Evolutionary conservation across 2,113 vertebrate species (phyloP).

Genomic region (Rhea americana): DNA sequence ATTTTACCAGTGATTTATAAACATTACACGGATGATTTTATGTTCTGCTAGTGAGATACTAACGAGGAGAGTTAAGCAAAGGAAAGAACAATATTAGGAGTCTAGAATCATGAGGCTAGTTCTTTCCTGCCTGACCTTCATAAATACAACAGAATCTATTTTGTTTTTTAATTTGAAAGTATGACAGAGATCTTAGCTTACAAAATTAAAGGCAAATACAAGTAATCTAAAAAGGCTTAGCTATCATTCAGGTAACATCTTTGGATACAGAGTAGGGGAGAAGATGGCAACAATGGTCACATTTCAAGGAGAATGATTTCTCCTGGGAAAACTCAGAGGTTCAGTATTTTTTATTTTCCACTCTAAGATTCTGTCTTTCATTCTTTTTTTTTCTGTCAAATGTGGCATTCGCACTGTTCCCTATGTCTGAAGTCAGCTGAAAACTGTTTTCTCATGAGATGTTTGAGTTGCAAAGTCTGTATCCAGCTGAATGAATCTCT

Average conservation of each 20-base stretch:
- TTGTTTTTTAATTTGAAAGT: slow-evolving; percentile 4
- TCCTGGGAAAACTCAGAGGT: neutral
- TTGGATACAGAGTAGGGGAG: neutral
- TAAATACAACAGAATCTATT: neutral
- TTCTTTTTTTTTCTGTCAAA: neutral
- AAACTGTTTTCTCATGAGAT: neutral
- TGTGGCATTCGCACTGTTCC: accelerated
- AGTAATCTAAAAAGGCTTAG: neutral
- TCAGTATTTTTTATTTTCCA: neutral
- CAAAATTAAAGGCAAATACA: slow-evolving; percentile 21
- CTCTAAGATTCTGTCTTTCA: neutral
- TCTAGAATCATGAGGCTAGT: neutral
- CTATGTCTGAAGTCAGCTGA: neutral
- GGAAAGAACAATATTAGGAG: neutral
- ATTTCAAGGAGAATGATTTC: slow-evolving; percentile 8
- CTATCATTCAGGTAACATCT: neutral
- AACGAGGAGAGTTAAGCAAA: neutral
- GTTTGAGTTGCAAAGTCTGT: neutral
- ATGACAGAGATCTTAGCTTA: neutral
- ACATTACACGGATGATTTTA: neutral
- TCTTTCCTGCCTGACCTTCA: neutral
- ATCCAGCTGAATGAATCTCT: neutral
- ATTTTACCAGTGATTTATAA: neutral
- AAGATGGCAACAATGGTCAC: neutral
- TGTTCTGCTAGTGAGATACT: neutral